These are phyloP conservation scores for Oreochromis tanganicae DNA, from an alignment of 2,113 vertebrate genomes.

Conservation along the genomic window DNA sequence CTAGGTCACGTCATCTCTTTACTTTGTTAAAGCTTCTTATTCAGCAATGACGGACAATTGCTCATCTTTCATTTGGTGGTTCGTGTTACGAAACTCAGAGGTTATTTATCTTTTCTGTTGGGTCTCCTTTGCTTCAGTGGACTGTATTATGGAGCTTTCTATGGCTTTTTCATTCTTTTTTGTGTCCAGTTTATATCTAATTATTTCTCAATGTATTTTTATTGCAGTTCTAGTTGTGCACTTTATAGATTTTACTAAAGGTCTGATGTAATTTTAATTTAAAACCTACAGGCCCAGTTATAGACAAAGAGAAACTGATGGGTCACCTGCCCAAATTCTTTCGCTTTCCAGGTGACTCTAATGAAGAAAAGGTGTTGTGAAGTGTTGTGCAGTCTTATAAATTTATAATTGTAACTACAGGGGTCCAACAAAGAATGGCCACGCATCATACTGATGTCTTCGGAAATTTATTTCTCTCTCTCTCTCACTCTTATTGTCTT, in stretches of 20 bases:
- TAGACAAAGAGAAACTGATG: not conserved
- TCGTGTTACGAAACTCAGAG: not conserved
- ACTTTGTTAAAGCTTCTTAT: slow-evolving; percentile 16
- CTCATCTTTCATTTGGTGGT: not conserved
- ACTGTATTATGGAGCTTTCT: not conserved
- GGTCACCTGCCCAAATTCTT: not conserved
- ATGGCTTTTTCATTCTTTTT: not conserved
- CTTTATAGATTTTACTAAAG: not conserved
- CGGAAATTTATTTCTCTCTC: no score
- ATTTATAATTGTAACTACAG: not conserved
- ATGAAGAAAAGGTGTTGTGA: not conserved
- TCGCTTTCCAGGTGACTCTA: not conserved
- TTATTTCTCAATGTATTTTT: not conserved
- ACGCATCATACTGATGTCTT: no score
- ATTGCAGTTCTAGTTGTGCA: not conserved
- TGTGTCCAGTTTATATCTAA: not conserved
- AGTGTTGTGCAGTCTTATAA: not conserved
- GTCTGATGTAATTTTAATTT: not conserved
- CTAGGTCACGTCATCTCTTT: not conserved
- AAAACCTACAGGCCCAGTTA: not conserved
- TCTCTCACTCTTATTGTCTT: no score
- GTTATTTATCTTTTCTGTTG: not conserved
- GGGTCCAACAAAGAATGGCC: no score
- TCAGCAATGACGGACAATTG: not conserved
- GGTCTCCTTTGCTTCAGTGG: not conserved